Evolutionary conservation across 2,797 vertebrate genomes (phyloP), one percentile per base, ranked within the genome.

Genomic region (Myotis findleyi): DNA sequence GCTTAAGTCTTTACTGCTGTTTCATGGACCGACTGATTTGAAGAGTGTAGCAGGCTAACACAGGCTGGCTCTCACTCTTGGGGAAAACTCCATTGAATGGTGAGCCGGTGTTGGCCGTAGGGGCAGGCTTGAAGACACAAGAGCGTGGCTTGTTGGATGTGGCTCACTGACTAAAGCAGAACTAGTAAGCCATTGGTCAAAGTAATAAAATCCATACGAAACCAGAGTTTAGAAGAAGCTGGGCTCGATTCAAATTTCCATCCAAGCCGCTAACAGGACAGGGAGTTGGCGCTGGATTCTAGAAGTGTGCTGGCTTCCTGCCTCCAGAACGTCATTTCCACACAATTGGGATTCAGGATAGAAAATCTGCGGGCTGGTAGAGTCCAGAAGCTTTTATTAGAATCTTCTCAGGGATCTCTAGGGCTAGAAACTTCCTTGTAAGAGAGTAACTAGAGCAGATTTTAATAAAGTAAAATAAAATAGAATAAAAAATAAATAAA

Each of bases 221-320:
- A 77, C 73, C 47, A 16, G 82, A 82, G 91, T 87, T 87, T 69
- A 62, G 49, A 93, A 95, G 81, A 82, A 89, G 44, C 47, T 33
- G 83, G 57, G 71, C 69, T 95, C 87, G 2, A 20, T 90, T 95
- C 87, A 83, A 83, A 95, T 88, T 68, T 92, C 97, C 84, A 64
- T 69, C 66, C 44, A 86, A 93, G 57, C 64, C 8, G 44, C 62
- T 83, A 79, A 38, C n/a, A 66, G 73, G 77, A 77, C 44, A 9
- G 51, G 77, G 47, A 87, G 86, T 2, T 55, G 53, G 86, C 51
- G 10, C 49, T 21, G 27, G 17, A 3, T 80, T 80, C 72, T 75
- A 76, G 80, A 93, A 73, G 9, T 2, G 13, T 21, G 21, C 68
- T 79, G 71, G 66, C 57, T 64, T 53, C 55, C 33, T 89, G 66